Base-by-base conservation (phyloP, 2,888 invertebrate genomes). In the Tetropium fuscum region DNA sequence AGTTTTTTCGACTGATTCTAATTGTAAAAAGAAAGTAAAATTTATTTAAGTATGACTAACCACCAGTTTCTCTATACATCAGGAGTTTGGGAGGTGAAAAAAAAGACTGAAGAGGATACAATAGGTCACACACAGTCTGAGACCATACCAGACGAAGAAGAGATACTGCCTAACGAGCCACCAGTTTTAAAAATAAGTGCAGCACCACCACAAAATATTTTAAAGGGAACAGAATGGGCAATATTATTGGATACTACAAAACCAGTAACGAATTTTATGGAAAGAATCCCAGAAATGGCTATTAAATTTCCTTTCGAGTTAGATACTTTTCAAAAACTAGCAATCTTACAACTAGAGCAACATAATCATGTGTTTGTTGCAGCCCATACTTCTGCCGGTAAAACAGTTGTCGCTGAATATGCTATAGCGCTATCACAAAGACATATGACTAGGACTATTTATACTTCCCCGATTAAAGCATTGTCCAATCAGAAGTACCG, bases 371-470 rank as follows among this genome's bases (percentile, higher is more conserved):
- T 99, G 0, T 98, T 99, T 81, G 98, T 99, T 0, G 97, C 99
- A 0, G 99, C 99, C 0, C 99, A 99, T 78, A 99, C 99, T 0
- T 99, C 99, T 0, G 99, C 99, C 0, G 96, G 94, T 16, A 64
- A 99, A 84, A 99, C 99, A 0, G 98, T 97, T 0, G 97, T 99
- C 0, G 99, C 99, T 0, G 99, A 99, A 83, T 99, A 99, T 82
- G 99, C 99, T 0, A 97, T 99, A 69, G 98, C 98, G 0, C 85
- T 99, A 75, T 95, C 97, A 0, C 90, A 94, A 74, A 90, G 91
- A 69, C 95, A 97, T 80, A 92, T 93, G 85, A 97, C 97, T 0
- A 90, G 94, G 72, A 88, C 94, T 1, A 93, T 99, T 64, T 99
- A 99, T 82, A 99, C 99, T 0, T 98, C 98, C 0, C 99, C 99